Evolutionary conservation across 1,140 invertebrate genomes (phyloP), one percentile per base, ranked within the genome.

Genomic region (Lepidurus apus): DNA sequence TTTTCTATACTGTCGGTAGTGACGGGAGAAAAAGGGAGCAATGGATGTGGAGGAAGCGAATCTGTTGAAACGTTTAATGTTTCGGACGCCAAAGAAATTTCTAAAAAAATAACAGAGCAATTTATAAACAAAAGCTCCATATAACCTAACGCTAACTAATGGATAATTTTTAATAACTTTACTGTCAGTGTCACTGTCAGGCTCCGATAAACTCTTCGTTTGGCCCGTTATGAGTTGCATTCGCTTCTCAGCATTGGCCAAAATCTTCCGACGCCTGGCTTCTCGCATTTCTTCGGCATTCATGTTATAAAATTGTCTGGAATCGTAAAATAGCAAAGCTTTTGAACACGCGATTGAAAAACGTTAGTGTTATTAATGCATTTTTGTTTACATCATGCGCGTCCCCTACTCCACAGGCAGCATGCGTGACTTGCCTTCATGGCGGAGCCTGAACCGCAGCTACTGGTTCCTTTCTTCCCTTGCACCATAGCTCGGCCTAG

Each of bases 181-280:
- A 7, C 17, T 26, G 26, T n/a, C n/a, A n/a, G n/a, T 65, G 8
- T 11, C 21, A 65, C 47, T 65, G 8, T 65, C 53, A 65, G 13
- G 53, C 13, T 65, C 21, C 7, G 53, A 65, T 7, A 21, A 65
- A 21, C 21, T 65, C 6, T 17, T 65, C 53, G 34, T 34, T 34
- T 65, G 53, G 53, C 53, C 53, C 21, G 53, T 65, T 65, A 65
- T 65, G 13, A 65, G 53, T 17, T 65, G 53, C 53, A 65, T 65
- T 65, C 53, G 53, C 21, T 65, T 65, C 13, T 65, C 53, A 7
- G 53, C 53, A 65, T 65, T 65, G 17, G 53, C 53, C 8, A 65
- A 17, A 65, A 65, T 9, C 13, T 65, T 65, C 21, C 7, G 53
- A 13, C 53, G 17, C 21, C 53, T 65, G 7, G 53, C 53, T 65